Base-by-base conservation (phyloP, 2,888 invertebrate species). In the Marronus borbonicus region DNA sequence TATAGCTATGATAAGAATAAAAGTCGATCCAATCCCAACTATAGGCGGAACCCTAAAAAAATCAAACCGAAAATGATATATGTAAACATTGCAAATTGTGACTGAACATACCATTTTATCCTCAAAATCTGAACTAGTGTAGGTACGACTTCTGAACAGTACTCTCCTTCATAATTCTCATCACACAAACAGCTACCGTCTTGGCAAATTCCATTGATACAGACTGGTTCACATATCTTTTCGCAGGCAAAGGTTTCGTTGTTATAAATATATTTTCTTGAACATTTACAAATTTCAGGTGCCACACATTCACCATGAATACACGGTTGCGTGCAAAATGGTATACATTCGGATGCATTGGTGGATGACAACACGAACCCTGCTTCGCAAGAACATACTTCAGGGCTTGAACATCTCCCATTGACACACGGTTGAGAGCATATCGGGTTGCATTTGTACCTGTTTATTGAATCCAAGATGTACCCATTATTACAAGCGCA, bases 401-500 rank as follows among this genome's bases (percentile, higher is more conserved):
- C 83, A 5, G 87, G 87, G 1, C 83, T 83, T 20, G 79, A 77
- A 50, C 84, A 84, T 24, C 39, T 64, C 14, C 84, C 83, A 78
- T 83, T 81, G 3, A 78, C 10, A 70, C 82, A 81, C n/a, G 76
- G 50, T 39, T 70, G 72, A 8, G 72, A 77, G 78, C 87, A 87
- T 0, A 77, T 64, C 0, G 87, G 84, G 20, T 76, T 64, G 60
- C 87, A 87, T 20, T 77, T 66, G 64, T 80, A 77, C 31, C 69
- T 70, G 52, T 79, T 64, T 3, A 24, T 76, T 14, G 12, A 12
- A 10, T 78, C 78, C 0, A 31, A 8, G 20, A 55, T 58, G 17
- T 36, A 80, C 3, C 80, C 80, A 10, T 52, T 62, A 36, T 75
- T 60, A 66, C 81, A 81, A 20, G 5, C 5, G 31, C 24, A 24